Conservation (phyloP, 2,888 invertebrate species). For the Sphaerophoria taeniata region DNA sequence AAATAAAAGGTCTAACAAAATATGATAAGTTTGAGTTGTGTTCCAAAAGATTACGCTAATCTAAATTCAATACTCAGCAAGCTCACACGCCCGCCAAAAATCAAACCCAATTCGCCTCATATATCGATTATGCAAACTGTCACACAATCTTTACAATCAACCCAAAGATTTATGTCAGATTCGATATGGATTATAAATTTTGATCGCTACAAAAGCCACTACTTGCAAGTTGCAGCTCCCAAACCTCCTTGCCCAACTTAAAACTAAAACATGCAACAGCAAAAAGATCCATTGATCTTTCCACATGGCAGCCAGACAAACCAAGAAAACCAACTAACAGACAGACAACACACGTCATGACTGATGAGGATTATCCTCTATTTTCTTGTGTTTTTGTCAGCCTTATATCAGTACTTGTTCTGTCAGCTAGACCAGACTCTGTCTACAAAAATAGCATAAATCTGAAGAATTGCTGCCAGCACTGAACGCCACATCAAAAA, state of each 20-base stretch:
- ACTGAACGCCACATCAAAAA: conserved; percentile 27
- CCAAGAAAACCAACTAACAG: background rate
- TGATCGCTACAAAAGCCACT: conserved; percentile 40
- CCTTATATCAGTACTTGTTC: background rate
- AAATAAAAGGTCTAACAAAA: background rate
- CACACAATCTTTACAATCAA: conserved; percentile 22
- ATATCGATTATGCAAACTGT: conserved; percentile 31
- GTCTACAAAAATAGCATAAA: conserved; percentile 7
- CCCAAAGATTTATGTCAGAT: background rate
- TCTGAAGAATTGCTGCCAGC: conserved; percentile 50
- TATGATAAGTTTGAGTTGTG: background rate
- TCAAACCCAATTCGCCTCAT: background rate
- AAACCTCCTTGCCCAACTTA: conserved; percentile 21
- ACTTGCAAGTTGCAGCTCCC: conserved; percentile 2
- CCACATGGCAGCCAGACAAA: conserved; percentile 3
- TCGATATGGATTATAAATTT: conserved; percentile 58
- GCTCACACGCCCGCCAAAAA: background rate
- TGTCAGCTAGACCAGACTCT: conserved; percentile 22
- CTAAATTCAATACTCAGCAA: no score
- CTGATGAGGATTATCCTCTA: conserved; percentile 33
- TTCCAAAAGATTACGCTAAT: conserved; percentile 13
- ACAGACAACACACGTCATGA: conserved; percentile 16
- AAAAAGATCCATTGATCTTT: conserved; percentile 47
- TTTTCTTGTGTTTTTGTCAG: conserved; percentile 23
- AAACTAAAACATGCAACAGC: background rate